These are phyloP conservation scores for Gopherus evgoodei DNA, from an alignment of 2,113 vertebrate species.

Conservation along the genomic window DNA sequence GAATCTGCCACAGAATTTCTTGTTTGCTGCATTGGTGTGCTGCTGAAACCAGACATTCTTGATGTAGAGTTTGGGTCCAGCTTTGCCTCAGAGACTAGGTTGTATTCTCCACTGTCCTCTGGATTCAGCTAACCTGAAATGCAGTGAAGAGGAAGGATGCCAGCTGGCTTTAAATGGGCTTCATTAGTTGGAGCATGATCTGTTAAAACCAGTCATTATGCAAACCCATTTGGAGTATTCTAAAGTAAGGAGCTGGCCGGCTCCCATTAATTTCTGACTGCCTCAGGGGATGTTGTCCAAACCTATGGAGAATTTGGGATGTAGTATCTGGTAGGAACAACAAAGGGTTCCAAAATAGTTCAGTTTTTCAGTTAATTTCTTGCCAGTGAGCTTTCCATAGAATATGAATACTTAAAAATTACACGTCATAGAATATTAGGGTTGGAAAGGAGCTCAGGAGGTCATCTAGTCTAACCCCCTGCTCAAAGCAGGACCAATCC, in stretches of 20 bases:
- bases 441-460: too few relatives aligned
- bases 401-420: neutral
- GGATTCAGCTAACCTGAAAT: neutral
- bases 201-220: conserved; percentile 16
- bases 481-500: too few relatives aligned
- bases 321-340: neutral
- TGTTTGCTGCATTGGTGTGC: neutral
- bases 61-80: neutral
- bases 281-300: neutral
- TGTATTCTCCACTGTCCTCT: neutral
- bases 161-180: conserved; percentile 20
- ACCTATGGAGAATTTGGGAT: neutral
- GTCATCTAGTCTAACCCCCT: too few relatives aligned
- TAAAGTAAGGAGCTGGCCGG: neutral
- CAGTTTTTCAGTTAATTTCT: neutral
- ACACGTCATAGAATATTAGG: too few relatives aligned
- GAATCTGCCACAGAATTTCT: neutral
- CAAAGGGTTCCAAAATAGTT: neutral
- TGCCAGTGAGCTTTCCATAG: neutral
- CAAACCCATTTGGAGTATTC: neutral
- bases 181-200: neutral
- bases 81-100: neutral
- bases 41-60: neutral
- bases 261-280: neutral
- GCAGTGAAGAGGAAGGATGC: neutral